Base-by-base conservation (phyloP, 2,113 vertebrate genomes). In the Pavo muticus region DNA sequence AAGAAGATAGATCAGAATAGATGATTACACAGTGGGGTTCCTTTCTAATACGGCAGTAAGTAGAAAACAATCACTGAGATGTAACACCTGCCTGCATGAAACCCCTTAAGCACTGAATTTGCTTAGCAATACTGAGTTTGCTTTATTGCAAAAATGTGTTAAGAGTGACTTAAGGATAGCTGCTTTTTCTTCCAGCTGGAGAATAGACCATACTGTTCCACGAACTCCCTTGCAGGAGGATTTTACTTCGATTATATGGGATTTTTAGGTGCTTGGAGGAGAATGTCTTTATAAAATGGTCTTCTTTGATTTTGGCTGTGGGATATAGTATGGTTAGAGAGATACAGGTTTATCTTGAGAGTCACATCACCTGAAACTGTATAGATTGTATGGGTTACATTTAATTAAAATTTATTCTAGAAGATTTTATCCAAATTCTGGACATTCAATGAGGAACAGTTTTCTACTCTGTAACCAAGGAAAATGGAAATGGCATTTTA, bases 61-160 rank as follows among this genome's bases (percentile, higher is more conserved):
- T 59, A 61, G 63, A 91, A 91, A 90, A 92, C 63, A 89, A 56
- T 90, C 57, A 86, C 35, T 37, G 48, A 75, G 64, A 60, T 79
- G 19, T 65, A 93, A 48, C 67, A 79, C 29, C 61, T 90, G 68
- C 24, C 47, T 94, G 39, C 65, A 60, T 52, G 32, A 84, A 89
- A 40, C 17, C 13, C 52, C 70, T 88, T 30, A 82, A 75, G 20
- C 45, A 70, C 0, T 70, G 52, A 67, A 80, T 91, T 74, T 71
- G 2, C 45, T 71, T 63, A 69, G 57, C 14, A 84, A 45, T 84
- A 78, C 82, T 91, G 47, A 73, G 7, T 75, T 91, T 75, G 17
- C 65, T 83, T 68, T 80, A 71, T 52, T 92, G 32, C 6, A 88
- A 84, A 27, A 37, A n/a, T 77, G 57, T 44, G 30, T 37, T 73